These are phyloP conservation scores for Rhagonycha lutea DNA, from an alignment of 2,888 invertebrate species.

Conservation along the genomic window DNA sequence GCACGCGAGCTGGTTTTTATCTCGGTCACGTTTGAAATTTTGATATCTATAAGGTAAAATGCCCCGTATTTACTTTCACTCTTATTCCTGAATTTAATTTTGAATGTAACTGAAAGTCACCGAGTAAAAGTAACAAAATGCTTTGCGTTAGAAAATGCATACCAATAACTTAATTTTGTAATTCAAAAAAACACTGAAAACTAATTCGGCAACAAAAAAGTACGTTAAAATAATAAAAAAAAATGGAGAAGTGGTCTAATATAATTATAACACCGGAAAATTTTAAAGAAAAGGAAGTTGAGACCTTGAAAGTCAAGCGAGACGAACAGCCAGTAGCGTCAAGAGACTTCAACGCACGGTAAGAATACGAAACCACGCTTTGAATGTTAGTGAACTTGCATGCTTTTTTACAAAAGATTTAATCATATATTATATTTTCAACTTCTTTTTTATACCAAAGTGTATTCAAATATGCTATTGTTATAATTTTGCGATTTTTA, in stretches of 20 bases:
- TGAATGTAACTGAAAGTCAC: background rate
- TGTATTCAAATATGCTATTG: background rate
- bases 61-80: background rate
- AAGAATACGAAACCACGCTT: constrained; percentile 1
- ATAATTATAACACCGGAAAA: background rate
- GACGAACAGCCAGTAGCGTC: background rate
- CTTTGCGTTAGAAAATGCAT: background rate
- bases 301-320: constrained; percentile 4
- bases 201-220: background rate
- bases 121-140: background rate
- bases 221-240: background rate
- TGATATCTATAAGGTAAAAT: background rate
- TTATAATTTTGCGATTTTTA: background rate
- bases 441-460: background rate
- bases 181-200: background rate
- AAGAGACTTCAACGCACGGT: background rate
- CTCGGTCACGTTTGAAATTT: background rate
- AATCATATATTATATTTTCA: background rate
- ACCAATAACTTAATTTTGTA: background rate
- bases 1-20: background rate
- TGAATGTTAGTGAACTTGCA: constrained; percentile 1
- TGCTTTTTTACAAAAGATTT: background rate
- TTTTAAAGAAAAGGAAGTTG: background rate
- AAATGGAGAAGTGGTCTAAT: background rate
- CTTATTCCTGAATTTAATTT: background rate